Evolutionary conservation across 2,797 vertebrate species (phyloP).

Genomic region (Hemibagrus guttatus): DNA sequence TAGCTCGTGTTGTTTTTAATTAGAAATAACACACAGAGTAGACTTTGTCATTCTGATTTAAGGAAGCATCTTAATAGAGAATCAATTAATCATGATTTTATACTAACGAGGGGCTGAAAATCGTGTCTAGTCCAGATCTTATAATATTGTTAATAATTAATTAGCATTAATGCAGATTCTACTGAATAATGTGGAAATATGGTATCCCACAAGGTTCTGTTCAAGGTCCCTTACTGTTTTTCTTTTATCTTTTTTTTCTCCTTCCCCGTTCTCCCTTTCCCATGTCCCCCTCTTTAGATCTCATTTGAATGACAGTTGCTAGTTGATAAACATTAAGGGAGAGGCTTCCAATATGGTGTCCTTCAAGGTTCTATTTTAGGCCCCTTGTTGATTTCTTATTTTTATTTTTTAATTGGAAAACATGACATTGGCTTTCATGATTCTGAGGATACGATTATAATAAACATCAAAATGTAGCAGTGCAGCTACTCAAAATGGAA

Average conservation of each 20-base stretch:
- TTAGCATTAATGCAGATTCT: neutral
- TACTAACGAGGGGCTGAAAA: neutral
- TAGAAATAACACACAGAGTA: neutral
- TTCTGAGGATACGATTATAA: neutral
- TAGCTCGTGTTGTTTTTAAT: neutral
- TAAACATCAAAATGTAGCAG: neutral
- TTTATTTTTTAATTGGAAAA: too few species aligned
- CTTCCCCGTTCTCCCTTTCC: too few species aligned
- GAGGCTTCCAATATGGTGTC: neutral
- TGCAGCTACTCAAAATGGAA: neutral
- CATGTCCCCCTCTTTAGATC: too few species aligned
- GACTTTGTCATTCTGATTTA: neutral
- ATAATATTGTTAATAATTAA: neutral
- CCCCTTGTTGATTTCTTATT: neutral
- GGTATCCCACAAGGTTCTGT: too few species aligned
- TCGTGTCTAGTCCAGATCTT: neutral
- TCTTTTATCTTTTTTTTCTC: too few species aligned
- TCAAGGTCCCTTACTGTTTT: too few species aligned
- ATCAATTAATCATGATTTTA: neutral
- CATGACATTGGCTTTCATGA: neutral
- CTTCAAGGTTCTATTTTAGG: neutral
- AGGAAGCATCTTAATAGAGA: neutral
- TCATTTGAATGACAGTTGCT: too few species aligned
- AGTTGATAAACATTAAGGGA: too few species aligned
- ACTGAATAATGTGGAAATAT: too few species aligned